Conservation (phyloP, 2,113 vertebrate genomes). For the Phalacrocorax aristotelis region DNA sequence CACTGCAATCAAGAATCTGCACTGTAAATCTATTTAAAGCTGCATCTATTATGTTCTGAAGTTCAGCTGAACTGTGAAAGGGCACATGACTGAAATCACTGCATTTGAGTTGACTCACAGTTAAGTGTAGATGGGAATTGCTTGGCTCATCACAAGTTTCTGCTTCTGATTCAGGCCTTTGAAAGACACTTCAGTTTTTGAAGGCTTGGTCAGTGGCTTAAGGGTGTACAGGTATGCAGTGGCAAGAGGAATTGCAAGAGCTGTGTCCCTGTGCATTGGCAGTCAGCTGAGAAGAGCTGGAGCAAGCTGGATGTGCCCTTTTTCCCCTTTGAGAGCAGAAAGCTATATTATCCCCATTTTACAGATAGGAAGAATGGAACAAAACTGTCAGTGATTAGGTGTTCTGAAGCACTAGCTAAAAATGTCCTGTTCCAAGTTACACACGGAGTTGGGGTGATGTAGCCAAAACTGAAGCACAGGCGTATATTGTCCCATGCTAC, state of each 20-base stretch:
- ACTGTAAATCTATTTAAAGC: constrained; percentile 64
- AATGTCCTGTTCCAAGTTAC: background rate
- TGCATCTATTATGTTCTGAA: constrained; percentile 51
- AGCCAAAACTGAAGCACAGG: background rate
- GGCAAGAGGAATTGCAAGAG: background rate
- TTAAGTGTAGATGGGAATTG: constrained; percentile 20
- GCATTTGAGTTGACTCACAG: constrained; percentile 48
- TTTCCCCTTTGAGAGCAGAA: background rate
- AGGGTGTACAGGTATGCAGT: background rate
- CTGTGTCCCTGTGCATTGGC: background rate
- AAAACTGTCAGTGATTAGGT: background rate
- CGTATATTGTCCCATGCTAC: background rate
- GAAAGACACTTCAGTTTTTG: background rate
- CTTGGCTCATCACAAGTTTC: constrained; percentile 9
- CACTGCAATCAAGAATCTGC: constrained; percentile 34
- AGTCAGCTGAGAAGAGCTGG: background rate
- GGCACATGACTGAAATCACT: constrained; percentile 62
- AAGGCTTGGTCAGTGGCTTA: background rate
- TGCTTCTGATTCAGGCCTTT: constrained; percentile 26
- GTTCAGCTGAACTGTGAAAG: constrained; percentile 64
- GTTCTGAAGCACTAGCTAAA: background rate
- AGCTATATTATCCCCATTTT: background rate
- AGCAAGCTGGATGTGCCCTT: background rate
- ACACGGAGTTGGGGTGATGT: background rate
- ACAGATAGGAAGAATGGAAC: background rate